A percentile compares a stretch with the other conserved stretches of the same genome.
Evolutionary conservation across 2,888 invertebrate species (phyloP).

Genomic region (Cephus runcator): DNA sequence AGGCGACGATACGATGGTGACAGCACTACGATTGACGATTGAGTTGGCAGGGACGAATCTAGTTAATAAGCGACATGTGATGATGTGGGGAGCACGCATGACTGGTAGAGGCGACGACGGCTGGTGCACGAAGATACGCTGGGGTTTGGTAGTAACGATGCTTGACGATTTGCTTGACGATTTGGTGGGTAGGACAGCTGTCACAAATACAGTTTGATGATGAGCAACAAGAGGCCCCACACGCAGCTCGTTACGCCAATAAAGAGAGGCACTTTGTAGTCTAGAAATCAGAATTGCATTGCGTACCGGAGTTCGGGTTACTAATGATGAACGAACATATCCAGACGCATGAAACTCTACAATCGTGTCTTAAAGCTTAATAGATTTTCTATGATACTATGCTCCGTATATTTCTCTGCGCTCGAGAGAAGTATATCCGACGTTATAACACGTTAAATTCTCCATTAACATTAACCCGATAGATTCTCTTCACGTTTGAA

Average conservation of each 20-base stretch:
- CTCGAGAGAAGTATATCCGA: neutral
- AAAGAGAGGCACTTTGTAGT: conserved; percentile 78
- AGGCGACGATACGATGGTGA: conserved; percentile 57
- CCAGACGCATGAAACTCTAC: conserved; percentile 11
- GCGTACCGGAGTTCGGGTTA: conserved; percentile 63
- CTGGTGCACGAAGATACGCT: conserved; percentile 56
- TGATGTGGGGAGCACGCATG: conserved; percentile 62
- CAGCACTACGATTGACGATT: conserved; percentile 60
- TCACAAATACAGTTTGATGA: conserved; percentile 77
- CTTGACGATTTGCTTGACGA: conserved; percentile 55
- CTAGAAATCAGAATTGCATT: conserved; percentile 65
- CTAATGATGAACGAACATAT: conserved; percentile 41
- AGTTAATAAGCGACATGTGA: conserved; percentile 64
- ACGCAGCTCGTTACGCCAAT: conserved; percentile 91
- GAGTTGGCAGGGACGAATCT: conserved; percentile 59
- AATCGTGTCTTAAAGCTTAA: neutral
- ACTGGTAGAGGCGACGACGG: conserved; percentile 61
- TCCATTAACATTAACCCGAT: neutral
- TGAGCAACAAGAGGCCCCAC: conserved; percentile 83
- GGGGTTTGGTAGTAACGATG: conserved; percentile 60
- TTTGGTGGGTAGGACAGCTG: conserved; percentile 62
- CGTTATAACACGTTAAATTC: neutral
- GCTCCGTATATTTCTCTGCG: neutral
- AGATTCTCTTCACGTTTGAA: neutral
- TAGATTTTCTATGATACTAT: neutral